A percentile compares a stretch with the other conserved stretches of the same genome.
phyloP scores from a whole-genome alignment of 2,888 invertebrate genomes.

The Xylophagus ater region DNA sequence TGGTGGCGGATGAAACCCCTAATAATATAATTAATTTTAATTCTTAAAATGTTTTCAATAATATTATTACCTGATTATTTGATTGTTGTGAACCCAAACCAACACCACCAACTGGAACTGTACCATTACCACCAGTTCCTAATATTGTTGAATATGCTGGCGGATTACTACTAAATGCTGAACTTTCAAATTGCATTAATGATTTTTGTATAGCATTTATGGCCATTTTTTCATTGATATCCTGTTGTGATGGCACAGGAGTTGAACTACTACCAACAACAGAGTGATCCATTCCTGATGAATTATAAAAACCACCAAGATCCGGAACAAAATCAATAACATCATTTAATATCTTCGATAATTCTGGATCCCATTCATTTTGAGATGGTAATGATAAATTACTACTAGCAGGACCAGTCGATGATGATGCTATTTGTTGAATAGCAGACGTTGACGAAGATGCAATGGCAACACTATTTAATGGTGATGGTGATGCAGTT shows the following conservation, averaged over 20 bases:
- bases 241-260: conserved; percentile 26
- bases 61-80: conserved; percentile 14
- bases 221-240: conserved; percentile 58
- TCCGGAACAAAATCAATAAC: conserved; percentile 73
- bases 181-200: conserved; percentile 74
- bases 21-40: neutral
- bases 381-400: conserved; percentile 23
- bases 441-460: conserved; percentile 13
- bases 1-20: conserved; percentile 37
- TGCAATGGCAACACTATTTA: conserved; percentile 14
- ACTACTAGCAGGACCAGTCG: conserved; percentile 9
- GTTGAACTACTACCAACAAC: conserved; percentile 26
- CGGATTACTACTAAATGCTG: conserved; percentile 27
- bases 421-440: conserved; percentile 13
- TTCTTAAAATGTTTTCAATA: no score
- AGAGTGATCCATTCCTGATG: conserved; percentile 26
- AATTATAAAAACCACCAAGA: conserved; percentile 15
- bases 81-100: conserved; percentile 26
- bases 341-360: conserved; percentile 76
- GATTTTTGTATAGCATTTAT: conserved; percentile 85
- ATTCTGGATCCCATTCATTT: conserved; percentile 48
- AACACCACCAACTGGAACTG: no score
- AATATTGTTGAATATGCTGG: conserved; percentile 19
- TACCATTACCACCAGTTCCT: no score
- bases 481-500: conserved; percentile 23